phyloP scores from a whole-genome alignment of 2,113 vertebrate species.

The Halcyon malimbica region DNA sequence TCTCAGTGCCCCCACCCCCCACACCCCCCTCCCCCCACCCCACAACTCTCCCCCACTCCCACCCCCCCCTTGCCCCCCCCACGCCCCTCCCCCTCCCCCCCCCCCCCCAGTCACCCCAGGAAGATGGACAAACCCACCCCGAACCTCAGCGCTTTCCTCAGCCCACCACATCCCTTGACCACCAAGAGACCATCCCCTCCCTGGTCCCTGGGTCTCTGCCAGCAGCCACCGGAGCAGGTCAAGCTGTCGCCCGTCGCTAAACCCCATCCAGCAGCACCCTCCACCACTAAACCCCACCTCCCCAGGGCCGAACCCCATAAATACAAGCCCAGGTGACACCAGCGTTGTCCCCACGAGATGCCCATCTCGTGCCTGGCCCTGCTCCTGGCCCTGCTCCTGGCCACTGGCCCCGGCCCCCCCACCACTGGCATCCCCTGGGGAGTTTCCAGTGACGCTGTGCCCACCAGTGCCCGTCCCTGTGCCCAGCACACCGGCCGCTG shows the following conservation, averaged over 20 bases:
- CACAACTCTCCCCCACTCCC: no score
- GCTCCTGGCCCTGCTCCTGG: background rate
- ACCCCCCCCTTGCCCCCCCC: no score
- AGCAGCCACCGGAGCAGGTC: background rate
- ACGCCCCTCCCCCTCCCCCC: background rate
- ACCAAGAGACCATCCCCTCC: background rate
- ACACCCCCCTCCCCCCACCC: no score
- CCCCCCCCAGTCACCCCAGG: no score
- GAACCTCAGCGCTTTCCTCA: background rate
- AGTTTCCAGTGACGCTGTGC: accelerated
- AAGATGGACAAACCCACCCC: background rate
- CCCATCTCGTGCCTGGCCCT: slow-evolving; percentile 63
- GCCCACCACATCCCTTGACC: no score
- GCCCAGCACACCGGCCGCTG: background rate
- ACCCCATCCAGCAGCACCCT: background rate
- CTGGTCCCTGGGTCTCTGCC: background rate
- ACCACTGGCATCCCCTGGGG: accelerated
- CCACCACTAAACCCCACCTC: background rate
- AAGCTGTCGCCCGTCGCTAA: background rate
- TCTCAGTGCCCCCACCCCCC: no score
- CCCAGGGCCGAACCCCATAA: background rate
- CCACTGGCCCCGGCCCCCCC: background rate
- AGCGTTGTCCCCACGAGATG: background rate
- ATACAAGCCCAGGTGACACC: background rate
- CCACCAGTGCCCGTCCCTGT: background rate